Evolutionary conservation across 1,140 invertebrate genomes (phyloP).

Genomic region (Eufriesea mexicana): DNA sequence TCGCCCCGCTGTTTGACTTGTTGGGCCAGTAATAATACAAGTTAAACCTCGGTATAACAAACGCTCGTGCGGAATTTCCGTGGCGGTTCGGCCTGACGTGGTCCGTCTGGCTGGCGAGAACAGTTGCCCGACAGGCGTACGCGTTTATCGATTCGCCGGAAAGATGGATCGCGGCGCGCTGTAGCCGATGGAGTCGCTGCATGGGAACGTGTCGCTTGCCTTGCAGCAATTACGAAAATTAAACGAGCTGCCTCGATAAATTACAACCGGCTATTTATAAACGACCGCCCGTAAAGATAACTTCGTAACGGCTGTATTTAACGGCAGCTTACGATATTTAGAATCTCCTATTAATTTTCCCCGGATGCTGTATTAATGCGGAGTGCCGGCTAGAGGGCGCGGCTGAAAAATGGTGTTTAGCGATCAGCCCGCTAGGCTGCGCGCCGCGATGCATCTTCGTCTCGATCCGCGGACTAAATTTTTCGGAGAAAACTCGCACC

Average conservation of each 20-base stretch:
- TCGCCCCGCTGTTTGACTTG: constrained; percentile 61
- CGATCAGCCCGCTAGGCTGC: not conserved
- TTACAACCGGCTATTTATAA: constrained; percentile 25
- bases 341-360: constrained; percentile 24
- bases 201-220: not conserved
- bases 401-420: constrained; percentile 10
- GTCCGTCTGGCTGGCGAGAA: constrained; percentile 38
- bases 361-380: not conserved
- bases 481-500: too few species aligned
- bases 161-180: constrained; percentile 32
- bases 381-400: too few species aligned
- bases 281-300: constrained; percentile 25
- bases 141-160: constrained; percentile 19
- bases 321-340: constrained; percentile 30
- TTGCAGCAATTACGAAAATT: constrained; percentile 43
- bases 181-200: not conserved
- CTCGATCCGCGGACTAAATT: too few species aligned
- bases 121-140: constrained; percentile 39
- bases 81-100: constrained; percentile 50
- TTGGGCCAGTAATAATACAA: constrained; percentile 61
- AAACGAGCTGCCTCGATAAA: constrained; percentile 34
- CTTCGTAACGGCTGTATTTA: constrained; percentile 41
- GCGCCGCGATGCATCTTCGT: too few species aligned
- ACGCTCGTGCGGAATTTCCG: constrained; percentile 55
- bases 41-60: constrained; percentile 63